Conservation (phyloP, 2,797 vertebrate species). For the Ispidina picta region DNA sequence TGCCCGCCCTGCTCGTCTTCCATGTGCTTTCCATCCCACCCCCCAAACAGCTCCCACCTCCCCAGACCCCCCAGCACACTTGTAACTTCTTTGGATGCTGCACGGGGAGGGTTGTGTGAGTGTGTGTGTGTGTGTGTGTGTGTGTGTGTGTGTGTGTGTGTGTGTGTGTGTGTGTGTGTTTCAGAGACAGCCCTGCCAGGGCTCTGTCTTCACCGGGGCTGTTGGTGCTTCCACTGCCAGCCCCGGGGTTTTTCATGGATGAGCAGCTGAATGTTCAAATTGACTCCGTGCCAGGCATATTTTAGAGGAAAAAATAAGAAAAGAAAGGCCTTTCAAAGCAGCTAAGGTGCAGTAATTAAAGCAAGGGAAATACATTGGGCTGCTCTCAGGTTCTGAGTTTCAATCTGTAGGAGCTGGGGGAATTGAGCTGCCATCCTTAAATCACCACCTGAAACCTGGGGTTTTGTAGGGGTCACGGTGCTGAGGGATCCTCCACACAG, state of each 20-base stretch:
- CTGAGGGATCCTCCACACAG: not conserved
- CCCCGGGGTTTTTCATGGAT: conserved; percentile 23
- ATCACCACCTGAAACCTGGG: not conserved
- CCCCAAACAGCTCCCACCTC: not conserved
- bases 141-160: not conserved
- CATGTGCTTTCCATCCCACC: not conserved
- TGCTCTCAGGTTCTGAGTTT: not conserved
- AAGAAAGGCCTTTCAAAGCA: not conserved
- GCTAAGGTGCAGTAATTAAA: conserved; percentile 24
- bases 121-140: not conserved
- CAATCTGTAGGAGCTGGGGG: not conserved
- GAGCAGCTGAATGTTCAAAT: conserved; percentile 43
- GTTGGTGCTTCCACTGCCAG: conserved; percentile 43
- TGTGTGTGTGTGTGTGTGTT: not conserved
- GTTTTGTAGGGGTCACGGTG: not conserved
- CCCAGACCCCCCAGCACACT: conserved; percentile 42
- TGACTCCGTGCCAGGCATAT: not conserved
- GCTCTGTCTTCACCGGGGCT: conserved; percentile 41
- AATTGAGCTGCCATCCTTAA: not conserved
- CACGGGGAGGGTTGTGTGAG: conserved; percentile 4
- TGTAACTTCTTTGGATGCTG: conserved; percentile 77
- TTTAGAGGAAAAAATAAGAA: not conserved
- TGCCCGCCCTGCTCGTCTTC: conserved; percentile 48
- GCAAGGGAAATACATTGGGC: not conserved
- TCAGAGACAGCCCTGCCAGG: conserved; percentile 48